Base-by-base conservation (phyloP, 2,113 vertebrate species). In the Myiozetetes cayanensis region DNA sequence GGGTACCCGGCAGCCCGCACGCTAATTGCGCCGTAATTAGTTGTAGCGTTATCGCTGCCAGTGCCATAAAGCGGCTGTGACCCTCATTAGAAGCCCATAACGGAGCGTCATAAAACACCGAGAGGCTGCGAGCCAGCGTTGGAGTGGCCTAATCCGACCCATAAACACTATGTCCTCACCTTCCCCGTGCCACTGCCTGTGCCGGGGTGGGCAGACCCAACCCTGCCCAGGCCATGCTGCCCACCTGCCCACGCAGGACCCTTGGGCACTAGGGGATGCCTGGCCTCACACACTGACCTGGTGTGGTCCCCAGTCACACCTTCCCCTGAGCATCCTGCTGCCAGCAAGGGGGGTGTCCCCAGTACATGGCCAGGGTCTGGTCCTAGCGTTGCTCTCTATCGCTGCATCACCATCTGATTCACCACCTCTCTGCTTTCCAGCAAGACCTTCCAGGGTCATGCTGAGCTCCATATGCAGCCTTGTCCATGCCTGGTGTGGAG, bases 1-100 rank as follows among this genome's bases (percentile, higher is more conserved):
- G 72, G 87, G 92, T 85, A 80, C 89, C 87, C 24, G 18, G 87
- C 95, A 92, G 94, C 70, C 68, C 9, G 12, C 62, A 83, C 12
- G 28, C 84, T 96, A 96, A 96, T 95, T 96, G 85, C 43, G 85
- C 55, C 6, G 61, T 92, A 93, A 97, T 96, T 96, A 97, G 83
- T 59, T 46, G 91, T 87, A 81, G 90, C 24, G 74, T 95, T 97
- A 97, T 97, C 90, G n/a, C 91, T 79, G 61, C 83, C 24, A 50
- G 71, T 83, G 87, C 93, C 94, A 96, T 97, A 97, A 96, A 96
- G 93, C 6, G 75, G 86, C 86, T 95, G 95, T 95, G 95, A 90
- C 90, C 88, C 96, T 96, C 97, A 96, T 97, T 97, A 97, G 95
- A 63, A 96, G 88, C 87, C 95, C 87, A 75, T 96, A 96, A 96